A percentile compares a stretch with the other conserved stretches of the same genome.
Evolutionary conservation across 2,113 vertebrate genomes (phyloP).

Genomic region (Cinclus mexicanus): DNA sequence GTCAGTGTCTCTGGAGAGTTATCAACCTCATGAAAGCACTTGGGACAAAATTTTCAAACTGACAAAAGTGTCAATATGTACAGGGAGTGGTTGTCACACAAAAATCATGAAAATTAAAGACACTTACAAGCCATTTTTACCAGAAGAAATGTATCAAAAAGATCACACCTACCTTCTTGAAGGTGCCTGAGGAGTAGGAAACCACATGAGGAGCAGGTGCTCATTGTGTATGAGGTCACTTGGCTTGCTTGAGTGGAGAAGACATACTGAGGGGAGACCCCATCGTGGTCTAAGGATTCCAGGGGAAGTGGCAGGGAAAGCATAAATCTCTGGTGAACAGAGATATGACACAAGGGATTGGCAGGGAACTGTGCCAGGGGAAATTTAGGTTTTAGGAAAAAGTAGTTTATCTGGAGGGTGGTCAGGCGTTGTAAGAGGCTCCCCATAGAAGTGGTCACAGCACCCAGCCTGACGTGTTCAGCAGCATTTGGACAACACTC

Average conservation of each 20-base stretch:
- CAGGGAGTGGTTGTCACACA: background rate
- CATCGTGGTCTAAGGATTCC: fast-evolving
- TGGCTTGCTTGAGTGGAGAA: background rate
- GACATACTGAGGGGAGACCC: background rate
- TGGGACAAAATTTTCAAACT: background rate
- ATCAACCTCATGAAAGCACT: background rate
- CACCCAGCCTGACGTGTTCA: background rate
- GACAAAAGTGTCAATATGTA: background rate
- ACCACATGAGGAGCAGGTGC: background rate
- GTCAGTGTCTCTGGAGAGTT: background rate
- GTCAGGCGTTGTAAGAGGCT: background rate
- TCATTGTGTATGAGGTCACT: background rate
- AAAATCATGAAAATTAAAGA: background rate
- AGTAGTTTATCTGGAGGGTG: background rate
- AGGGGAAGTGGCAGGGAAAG: background rate
- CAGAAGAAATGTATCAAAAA: background rate
- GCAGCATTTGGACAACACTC: background rate
- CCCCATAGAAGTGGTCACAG: too few species aligned
- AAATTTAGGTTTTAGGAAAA: background rate
- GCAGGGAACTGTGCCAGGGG: background rate
- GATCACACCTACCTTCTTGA: background rate
- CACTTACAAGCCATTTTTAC: background rate
- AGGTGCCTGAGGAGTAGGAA: background rate
- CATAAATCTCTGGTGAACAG: background rate
- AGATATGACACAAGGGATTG: background rate